phyloP scores from a whole-genome alignment of 2,113 vertebrate species.

The Ammodytes marinus region DNA sequence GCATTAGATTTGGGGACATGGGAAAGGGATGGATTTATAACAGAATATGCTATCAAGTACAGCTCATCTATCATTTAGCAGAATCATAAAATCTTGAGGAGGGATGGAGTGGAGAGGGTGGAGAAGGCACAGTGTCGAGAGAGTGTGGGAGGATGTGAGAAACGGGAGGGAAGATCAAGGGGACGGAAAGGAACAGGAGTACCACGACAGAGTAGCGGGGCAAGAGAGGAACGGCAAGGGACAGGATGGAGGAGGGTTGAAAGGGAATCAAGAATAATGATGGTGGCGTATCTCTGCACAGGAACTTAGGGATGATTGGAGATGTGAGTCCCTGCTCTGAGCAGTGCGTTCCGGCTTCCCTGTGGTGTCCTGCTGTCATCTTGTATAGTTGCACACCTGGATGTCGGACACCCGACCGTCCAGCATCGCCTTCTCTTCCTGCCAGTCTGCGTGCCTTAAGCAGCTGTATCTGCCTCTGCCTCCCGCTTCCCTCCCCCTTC shows the following conservation, averaged over 20 bases:
- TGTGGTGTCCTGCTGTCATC: conserved; percentile 36
- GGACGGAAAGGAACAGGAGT: conserved; percentile 28
- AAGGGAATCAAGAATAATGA: conserved; percentile 56
- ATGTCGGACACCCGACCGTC: conserved; percentile 29
- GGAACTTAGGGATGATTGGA: conserved; percentile 36
- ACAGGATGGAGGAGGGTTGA: conserved; percentile 52
- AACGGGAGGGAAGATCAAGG: conserved; percentile 39
- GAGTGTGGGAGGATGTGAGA: conserved; percentile 65
- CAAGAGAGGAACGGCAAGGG: conserved; percentile 52
- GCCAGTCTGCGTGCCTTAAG: conserved; percentile 20
- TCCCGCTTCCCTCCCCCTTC: conserved; percentile 22
- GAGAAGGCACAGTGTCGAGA: conserved; percentile 60
- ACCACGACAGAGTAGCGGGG: conserved; percentile 13
- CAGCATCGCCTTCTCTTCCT: conserved; percentile 19
- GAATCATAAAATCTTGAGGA: conserved; percentile 79
- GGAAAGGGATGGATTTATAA: conserved; percentile 42
- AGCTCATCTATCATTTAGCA: conserved; percentile 81
- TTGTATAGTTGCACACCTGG: conserved; percentile 48
- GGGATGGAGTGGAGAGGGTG: conserved; percentile 55
- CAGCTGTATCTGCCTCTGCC: conserved; percentile 26
- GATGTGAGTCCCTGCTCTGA: conserved; percentile 7
- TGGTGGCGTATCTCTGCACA: not conserved
- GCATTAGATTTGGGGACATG: conserved; percentile 32
- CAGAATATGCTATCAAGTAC: conserved; percentile 68
- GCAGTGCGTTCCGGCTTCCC: conserved; percentile 3